A percentile compares a stretch with the other conserved stretches of the same genome.
Evolutionary conservation across 1,140 invertebrate species (phyloP).

Genomic region (Cecropterus lyciades): DNA sequence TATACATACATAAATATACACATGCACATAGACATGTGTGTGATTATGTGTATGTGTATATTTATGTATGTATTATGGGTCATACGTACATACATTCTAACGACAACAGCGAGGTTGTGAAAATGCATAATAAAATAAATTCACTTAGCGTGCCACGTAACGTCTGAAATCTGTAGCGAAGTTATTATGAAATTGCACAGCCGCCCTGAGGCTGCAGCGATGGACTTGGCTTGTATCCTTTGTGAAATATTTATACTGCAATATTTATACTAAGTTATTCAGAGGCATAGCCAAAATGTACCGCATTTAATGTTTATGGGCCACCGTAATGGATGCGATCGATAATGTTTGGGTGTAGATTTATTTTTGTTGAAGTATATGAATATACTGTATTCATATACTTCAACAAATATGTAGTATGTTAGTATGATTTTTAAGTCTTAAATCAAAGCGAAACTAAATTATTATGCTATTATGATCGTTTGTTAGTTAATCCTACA

Average conservation of each 20-base stretch:
- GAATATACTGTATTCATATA: too few relatives aligned
- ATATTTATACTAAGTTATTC: constrained; percentile 24
- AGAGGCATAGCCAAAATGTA: constrained; percentile 16
- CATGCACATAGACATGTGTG: too few relatives aligned
- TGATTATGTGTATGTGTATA: too few relatives aligned
- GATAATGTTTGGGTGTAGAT: not conserved
- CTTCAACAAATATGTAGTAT: too few relatives aligned
- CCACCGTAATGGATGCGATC: not conserved
- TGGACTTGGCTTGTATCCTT: constrained; percentile 13
- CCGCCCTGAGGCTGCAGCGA: constrained; percentile 1
- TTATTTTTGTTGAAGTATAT: not conserved
- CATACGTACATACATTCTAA: too few relatives aligned
- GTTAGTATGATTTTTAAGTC: too few relatives aligned
- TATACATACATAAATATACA: too few relatives aligned
- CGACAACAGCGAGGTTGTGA: not conserved
- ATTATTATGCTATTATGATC: too few relatives aligned
- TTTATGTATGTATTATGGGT: too few relatives aligned
- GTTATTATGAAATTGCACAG: constrained; percentile 9
- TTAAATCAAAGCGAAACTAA: too few relatives aligned
- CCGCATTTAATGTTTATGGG: constrained; percentile 20
- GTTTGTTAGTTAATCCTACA: too few relatives aligned
- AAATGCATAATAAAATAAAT: not conserved
- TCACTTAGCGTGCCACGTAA: not conserved
- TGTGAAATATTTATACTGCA: constrained; percentile 17
- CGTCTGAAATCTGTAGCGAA: not conserved